Evolutionary conservation across 2,888 invertebrate species (phyloP).

Genomic region (Drosophila niveifrons): DNA sequence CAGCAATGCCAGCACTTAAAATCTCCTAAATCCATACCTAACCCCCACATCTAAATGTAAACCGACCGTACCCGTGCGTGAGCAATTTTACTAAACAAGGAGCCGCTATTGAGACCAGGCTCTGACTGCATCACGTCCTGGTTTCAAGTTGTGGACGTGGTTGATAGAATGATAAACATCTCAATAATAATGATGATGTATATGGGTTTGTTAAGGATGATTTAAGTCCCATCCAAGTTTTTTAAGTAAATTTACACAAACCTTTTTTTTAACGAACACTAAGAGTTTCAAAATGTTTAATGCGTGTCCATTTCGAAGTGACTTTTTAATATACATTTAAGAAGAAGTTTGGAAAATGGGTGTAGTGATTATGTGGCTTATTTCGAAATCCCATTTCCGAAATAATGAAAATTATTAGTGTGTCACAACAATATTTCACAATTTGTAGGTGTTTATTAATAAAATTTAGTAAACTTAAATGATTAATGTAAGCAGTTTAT

Average conservation of each 20-base stretch:
- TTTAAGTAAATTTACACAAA: conserved; percentile 27
- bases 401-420: conserved; percentile 14
- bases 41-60: conserved; percentile 1
- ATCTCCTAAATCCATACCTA: conserved; percentile 14
- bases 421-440: not conserved
- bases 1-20: conserved; percentile 62
- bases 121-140: conserved; percentile 56
- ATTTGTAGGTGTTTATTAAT: too few relatives aligned
- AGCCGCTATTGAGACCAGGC: conserved; percentile 27
- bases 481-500: too few relatives aligned
- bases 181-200: conserved; percentile 32
- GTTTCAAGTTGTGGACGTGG: conserved; percentile 40
- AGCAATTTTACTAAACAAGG: conserved; percentile 73
- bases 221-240: conserved; percentile 37
- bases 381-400: conserved; percentile 9
- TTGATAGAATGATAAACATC: conserved; percentile 28
- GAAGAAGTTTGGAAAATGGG: conserved; percentile 39
- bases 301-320: conserved; percentile 33
- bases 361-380: conserved; percentile 32
- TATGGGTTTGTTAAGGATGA: conserved; percentile 39
- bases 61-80: conserved; percentile 68
- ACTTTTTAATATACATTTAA: conserved; percentile 42
- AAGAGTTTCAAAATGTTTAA: conserved; percentile 61
- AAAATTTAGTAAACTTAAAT: too few relatives aligned
- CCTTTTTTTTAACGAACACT: conserved; percentile 51